These are phyloP conservation scores for Sitodiplosis mosellana DNA, from an alignment of 1,140 invertebrate genomes.

Conservation along the genomic window DNA sequence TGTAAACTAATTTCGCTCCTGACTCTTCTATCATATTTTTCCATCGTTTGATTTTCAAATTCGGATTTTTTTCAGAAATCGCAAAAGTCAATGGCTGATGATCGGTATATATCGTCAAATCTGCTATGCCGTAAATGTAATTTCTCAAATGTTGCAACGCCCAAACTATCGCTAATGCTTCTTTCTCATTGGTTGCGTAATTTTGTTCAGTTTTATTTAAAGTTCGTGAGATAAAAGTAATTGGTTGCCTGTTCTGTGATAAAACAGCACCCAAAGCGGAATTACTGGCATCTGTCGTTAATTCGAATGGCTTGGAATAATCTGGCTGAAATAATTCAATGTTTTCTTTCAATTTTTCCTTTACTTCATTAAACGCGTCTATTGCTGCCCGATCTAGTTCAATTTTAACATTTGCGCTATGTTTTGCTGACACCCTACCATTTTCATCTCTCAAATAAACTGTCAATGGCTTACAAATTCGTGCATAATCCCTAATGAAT, in stretches of 20 bases:
- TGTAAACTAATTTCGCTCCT: conserved; percentile 17
- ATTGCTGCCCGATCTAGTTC: conserved; percentile 15
- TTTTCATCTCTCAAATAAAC: not conserved
- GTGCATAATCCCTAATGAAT: conserved; percentile 21
- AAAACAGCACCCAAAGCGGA: conserved; percentile 10
- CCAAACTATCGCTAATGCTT: conserved; percentile 31
- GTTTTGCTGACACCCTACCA: not conserved
- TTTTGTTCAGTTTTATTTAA: conserved; percentile 23
- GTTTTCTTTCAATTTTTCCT: conserved; percentile 7
- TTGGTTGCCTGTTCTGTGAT: conserved; percentile 9
- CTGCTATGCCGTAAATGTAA: conserved; percentile 24
- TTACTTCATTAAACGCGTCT: conserved; percentile 10
- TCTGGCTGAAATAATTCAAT: conserved; percentile 9
- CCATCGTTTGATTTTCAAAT: conserved; percentile 28
- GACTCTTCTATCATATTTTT: conserved; percentile 22
- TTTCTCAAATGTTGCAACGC: conserved; percentile 26
- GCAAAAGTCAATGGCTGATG: conserved; percentile 29
- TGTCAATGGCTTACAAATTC: conserved; percentile 18
- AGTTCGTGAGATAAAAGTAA: conserved; percentile 19
- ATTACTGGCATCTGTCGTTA: conserved; percentile 10
- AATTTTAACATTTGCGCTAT: not conserved
- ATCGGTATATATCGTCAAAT: conserved; percentile 29
- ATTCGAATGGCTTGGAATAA: conserved; percentile 8
- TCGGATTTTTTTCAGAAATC: conserved; percentile 24
- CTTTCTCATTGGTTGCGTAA: conserved; percentile 26